phyloP scores from a whole-genome alignment of 2,797 vertebrate species.

The Pogoniulus pusillus region DNA sequence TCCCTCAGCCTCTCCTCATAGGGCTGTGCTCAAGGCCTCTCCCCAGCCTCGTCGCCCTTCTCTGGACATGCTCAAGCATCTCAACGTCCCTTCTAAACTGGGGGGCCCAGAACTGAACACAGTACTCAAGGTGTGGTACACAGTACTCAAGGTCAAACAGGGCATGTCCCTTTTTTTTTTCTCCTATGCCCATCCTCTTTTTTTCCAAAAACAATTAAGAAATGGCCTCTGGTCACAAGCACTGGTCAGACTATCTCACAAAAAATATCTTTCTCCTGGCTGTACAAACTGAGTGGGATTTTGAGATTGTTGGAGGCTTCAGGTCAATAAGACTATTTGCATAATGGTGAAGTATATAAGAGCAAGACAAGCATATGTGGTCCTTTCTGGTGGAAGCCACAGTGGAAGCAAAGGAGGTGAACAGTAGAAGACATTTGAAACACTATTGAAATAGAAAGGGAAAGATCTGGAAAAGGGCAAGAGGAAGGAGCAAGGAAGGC shows the following conservation, averaged over 20 bases:
- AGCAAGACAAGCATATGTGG: neutral
- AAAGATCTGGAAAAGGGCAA: neutral
- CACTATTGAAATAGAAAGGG: neutral
- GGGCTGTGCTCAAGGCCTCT: too few relatives aligned
- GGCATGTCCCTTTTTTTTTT: neutral
- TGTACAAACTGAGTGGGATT: neutral
- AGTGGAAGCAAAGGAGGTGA: neutral
- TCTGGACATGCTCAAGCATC: too few relatives aligned
- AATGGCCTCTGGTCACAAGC: neutral
- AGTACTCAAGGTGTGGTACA: too few relatives aligned
- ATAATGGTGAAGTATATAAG: neutral
- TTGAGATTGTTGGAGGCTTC: neutral
- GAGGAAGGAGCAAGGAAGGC: neutral
- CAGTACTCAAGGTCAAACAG: too few relatives aligned
- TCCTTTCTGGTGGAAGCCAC: neutral
- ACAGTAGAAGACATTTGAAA: neutral
- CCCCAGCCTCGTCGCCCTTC: too few relatives aligned
- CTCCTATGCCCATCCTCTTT: neutral
- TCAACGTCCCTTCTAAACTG: too few relatives aligned
- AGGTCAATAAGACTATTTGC: neutral
- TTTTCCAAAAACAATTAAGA: neutral
- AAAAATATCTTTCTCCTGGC: neutral
- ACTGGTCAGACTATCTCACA: neutral
- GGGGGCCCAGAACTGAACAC: too few relatives aligned
- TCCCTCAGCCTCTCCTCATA: too few relatives aligned